Evolutionary conservation across 2,113 vertebrate genomes (phyloP), one percentile per base, ranked within the genome.

Genomic region (Spilogale gracilis): DNA sequence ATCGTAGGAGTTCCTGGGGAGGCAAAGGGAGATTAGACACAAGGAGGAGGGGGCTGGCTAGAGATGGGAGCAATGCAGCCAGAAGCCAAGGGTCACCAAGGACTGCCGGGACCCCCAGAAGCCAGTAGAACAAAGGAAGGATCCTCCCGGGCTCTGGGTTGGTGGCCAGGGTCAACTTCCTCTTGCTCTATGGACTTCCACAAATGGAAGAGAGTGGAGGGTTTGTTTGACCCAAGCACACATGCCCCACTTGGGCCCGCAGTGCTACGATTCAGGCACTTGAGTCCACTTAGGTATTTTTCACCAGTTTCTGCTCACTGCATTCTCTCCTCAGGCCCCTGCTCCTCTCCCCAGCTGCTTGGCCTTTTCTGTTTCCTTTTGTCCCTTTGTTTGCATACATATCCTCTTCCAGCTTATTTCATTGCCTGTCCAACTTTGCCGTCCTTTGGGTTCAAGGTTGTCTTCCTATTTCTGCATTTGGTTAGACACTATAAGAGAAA

Each of bases 181-280:
- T 50, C 17, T 48, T 38, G 14, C 17, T 52, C 48, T 48, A 32
- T 63, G 14, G 56, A 3, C 13, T 30, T 58, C 14, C 16, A 60
- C 73, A 86, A 60, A 27, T 1, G 45, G 38, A 4, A 43, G 23
- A 12, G 11, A 9, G 20, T 43, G 9, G 43, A 71, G 80, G 56
- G 45, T 48, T 65, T n/a, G 0, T 86, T 52, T 30, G 56, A 20
- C 60, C n/a, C 9, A 32, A 60, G 50, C 21, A 12, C 58, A 58
- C 4, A 23, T 60, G 61, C 50, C 9, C 67, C 4, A 9, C 63
- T 48, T 1, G 27, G 32, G 27, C n/a, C 17, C 80, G 80, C 13
- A 0, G 3, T 7, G 23, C 20, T 21, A 5, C 9, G 6, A 5
- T 27, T 17, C 1, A 0, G 81, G 50, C 38, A 5, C 0, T 4